These are phyloP conservation scores for Percina caprodes DNA, from an alignment of 2,113 vertebrate species.

Conservation along the genomic window DNA sequence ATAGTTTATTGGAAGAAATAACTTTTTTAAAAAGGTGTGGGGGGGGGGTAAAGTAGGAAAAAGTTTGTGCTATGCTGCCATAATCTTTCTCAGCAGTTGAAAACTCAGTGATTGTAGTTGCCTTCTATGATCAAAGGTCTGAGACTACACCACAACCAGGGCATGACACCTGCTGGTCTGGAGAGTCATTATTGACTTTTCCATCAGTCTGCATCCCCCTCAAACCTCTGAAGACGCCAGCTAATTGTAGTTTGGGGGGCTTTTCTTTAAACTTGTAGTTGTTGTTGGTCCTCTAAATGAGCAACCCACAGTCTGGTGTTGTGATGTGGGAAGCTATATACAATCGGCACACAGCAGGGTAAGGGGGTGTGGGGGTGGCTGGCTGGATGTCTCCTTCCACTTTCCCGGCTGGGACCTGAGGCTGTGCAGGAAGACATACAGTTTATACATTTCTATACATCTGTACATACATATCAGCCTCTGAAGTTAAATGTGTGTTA, in stretches of 20 bases:
- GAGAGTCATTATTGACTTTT: constrained; percentile 56
- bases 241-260: constrained; percentile 14
- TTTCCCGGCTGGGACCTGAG: constrained; percentile 30
- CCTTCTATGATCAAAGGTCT: constrained; percentile 15
- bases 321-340: constrained; percentile 43
- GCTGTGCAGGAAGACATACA: background rate
- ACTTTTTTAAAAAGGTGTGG: background rate
- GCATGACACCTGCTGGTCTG: constrained; percentile 46
- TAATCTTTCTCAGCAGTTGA: background rate
- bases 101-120: constrained; percentile 11
- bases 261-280: background rate
- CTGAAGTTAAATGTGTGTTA: background rate
- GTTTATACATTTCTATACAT: background rate
- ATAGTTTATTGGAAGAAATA: background rate
- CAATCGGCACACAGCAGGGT: constrained; percentile 45
- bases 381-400: constrained; percentile 27
- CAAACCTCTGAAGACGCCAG: constrained; percentile 26
- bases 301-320: constrained; percentile 1
- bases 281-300: constrained; percentile 24
- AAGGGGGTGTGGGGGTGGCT: constrained; percentile 32
- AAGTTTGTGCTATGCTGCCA: background rate
- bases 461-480: background rate
- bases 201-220: constrained; percentile 59
- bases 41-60: background rate
- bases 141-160: background rate